These are phyloP conservation scores for Siderastrea radians DNA, from an alignment of 92 coral and sea anemone genomes.

Conservation along the genomic window DNA sequence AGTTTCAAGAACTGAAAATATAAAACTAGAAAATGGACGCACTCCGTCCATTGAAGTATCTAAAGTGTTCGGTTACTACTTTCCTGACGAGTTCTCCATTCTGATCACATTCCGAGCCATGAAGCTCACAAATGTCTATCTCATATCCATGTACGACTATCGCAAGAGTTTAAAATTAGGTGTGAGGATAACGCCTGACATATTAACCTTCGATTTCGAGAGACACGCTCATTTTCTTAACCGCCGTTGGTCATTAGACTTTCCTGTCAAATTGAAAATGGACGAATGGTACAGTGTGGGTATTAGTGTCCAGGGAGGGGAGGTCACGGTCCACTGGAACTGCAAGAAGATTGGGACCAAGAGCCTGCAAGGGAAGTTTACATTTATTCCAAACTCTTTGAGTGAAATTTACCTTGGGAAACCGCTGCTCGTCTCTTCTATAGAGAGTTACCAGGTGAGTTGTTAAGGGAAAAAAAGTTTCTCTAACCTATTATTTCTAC, in stretches of 20 bases:
- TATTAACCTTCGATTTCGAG: slow-evolving; percentile 71
- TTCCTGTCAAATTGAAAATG: slow-evolving; percentile 73
- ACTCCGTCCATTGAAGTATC: slow-evolving; percentile 64
- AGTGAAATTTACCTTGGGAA: slow-evolving; percentile 75
- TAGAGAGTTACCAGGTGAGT: slow-evolving; percentile 57
- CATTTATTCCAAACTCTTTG: slow-evolving; percentile 70
- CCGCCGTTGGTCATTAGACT: slow-evolving; percentile 62
- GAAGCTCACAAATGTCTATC: slow-evolving; percentile 66
- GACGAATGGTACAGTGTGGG: slow-evolving; percentile 90
- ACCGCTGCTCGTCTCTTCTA: slow-evolving; percentile 51
- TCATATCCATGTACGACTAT: slow-evolving; percentile 72
- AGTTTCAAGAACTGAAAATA: slow-evolving; percentile 13
- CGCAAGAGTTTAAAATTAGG: slow-evolving; percentile 70
- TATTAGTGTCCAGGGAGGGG: slow-evolving; percentile 78
- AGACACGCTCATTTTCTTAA: slow-evolving; percentile 35
- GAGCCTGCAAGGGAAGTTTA: slow-evolving; percentile 53
- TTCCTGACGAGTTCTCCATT: slow-evolving; percentile 81
- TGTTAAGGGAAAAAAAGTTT: not conserved
- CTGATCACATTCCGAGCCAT: slow-evolving; percentile 69
- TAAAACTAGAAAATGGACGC: slow-evolving; percentile 57
- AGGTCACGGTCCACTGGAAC: slow-evolving; percentile 83
- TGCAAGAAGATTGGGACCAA: slow-evolving; percentile 84
- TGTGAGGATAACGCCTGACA: slow-evolving; percentile 65
- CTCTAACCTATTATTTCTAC: no score
- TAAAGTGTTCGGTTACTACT: slow-evolving; percentile 72